A percentile compares a stretch with the other conserved stretches of the same genome.
Evolutionary conservation across 2,113 vertebrate genomes (phyloP).

Genomic region (Megaceryle torquata): DNA sequence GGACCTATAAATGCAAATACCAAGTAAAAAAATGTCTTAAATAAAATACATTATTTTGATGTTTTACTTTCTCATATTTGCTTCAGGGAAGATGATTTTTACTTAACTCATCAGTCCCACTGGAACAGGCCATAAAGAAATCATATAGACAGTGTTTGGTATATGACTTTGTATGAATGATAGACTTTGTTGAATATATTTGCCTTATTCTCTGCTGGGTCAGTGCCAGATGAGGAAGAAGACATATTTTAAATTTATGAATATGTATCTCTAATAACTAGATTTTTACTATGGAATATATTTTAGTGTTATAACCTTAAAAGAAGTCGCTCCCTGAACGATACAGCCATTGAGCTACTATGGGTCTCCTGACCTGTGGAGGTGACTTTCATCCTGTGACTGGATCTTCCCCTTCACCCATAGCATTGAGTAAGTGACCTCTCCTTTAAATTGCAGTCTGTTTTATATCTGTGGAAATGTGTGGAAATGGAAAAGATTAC

Average conservation of each 20-base stretch:
- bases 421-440: neutral
- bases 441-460: neutral
- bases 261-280: neutral
- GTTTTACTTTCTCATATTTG: neutral
- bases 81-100: neutral
- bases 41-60: neutral
- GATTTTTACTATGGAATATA: neutral
- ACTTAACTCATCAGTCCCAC: neutral
- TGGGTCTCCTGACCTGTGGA: accelerated
- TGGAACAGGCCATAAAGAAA: neutral
- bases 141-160: neutral
- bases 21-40: neutral
- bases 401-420: neutral
- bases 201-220: neutral
- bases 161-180: neutral
- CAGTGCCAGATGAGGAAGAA: neutral
- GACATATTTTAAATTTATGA: neutral
- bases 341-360: neutral
- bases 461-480: neutral
- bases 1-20: neutral
- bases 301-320: neutral
- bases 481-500: neutral
- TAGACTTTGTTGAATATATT: neutral
- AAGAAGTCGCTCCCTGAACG: neutral
- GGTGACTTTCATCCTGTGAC: neutral